Evolutionary conservation across 1,140 invertebrate genomes (phyloP), one percentile per base, ranked within the genome.

Genomic region (Drosophila nigromelanica): DNA sequence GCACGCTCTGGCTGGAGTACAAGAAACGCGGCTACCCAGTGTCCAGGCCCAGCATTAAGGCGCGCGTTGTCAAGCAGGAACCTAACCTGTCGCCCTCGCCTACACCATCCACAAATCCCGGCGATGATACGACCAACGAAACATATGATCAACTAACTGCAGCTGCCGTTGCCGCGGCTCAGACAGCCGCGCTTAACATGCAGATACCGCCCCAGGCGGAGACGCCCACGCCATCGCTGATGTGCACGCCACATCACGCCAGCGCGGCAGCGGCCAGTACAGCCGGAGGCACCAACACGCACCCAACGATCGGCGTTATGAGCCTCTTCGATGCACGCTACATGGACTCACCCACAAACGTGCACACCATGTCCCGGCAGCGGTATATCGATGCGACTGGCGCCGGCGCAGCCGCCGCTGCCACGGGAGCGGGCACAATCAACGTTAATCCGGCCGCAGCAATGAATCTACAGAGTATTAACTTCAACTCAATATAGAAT

Each of bases 1-100:
- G 96, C 37, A 97, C 96, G 0, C 91, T 97, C 1, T 97, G 96
- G 96, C 92, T 97, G 12, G 96, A 97, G 79, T 97, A 96, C 82
- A 96, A 96, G 78, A 96, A 96, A 90, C 93, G 95, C 14, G 96
- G 96, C 0, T 97, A 97, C 86, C 95, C 95, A 1, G 95, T 96
- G 70, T 95, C 94, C 68, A 91, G 96, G 56, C 94, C 95, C 1
- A 96, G 95, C 82, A 94, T 96, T 27, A 96, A 95, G 81, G 95
- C 94, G 58, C 92, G 95, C 48, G 93, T 94, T 8, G 93, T 94
- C 21, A 96, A 96, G 76, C 93, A 94, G 60, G 95, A 95, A 76
- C 91, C 91, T 2, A 93, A 93, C 74, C 92, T 93, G 15, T 92
- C 93, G 39, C 93, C 93, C 18, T 93, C 93, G 8, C 93, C 92